Base-by-base conservation (phyloP, 2,888 invertebrate genomes). In the Oscheius sp. region DNA sequence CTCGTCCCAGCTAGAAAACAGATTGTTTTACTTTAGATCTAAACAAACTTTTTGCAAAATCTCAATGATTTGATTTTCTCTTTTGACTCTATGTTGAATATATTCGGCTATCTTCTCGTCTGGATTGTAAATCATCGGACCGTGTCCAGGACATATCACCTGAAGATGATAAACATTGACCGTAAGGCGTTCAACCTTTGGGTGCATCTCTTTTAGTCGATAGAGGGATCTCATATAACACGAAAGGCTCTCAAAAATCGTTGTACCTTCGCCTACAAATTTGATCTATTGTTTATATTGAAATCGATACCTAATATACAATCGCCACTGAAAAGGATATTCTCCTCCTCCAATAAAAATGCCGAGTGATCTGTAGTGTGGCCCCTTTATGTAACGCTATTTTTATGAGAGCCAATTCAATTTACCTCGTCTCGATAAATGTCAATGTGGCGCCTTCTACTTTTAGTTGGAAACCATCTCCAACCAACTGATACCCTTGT, bases 351-450 rank as follows among this genome's bases (percentile, higher is more conserved):
- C 29, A 96, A 88, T 45, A 91, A 90, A 0, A 97, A 87, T 0
- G 92, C 91, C 0, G 93, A 91, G 88, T 98, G 98, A 87, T 98
- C 98, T 0, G 92, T 92, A 0, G 95, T 92, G 87, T 98, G 98
- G 0, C 98, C 98, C 50, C 64, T 64, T 20, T 48, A 33, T n/a
- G 20, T 15, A 8, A n/a, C 6, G n/a, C 25, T 23, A n/a, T n/a
- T n/a, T n/a, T n/a, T n/a, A n/a, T n/a, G n/a, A n/a, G n/a, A n/a
- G n/a, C n/a, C n/a, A n/a, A n/a, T 42, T 25, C 17, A 10, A 25
- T 4, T 48, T 25, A 64, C 64, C 64, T 64, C 15, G 48, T 64
- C 12, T 29, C 64, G 12, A 64, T 23, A 31, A 63, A 88, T 89
- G 90, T 91, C 1, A 96, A 87, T 1, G 92, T 93, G 0, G 94